Conservation (phyloP, 2,888 invertebrate species). For the Dyspetes luteomarginatus region DNA sequence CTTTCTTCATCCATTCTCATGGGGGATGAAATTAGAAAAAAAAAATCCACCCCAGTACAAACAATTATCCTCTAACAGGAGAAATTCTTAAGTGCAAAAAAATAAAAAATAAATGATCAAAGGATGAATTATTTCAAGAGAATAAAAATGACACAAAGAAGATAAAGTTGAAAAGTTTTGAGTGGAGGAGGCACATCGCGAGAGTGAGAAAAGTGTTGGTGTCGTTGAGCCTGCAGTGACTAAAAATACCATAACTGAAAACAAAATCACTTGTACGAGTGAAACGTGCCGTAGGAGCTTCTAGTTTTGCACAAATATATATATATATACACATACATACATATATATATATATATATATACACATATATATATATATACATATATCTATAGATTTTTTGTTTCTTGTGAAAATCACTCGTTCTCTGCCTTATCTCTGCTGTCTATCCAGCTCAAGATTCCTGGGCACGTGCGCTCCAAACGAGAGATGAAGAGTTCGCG, state of each 20-base stretch:
- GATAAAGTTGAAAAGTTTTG: slow-evolving; percentile 31
- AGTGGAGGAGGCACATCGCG: slow-evolving; percentile 4
- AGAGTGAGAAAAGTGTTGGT: slow-evolving; percentile 2
- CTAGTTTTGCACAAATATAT: slow-evolving; percentile 37
- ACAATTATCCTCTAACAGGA: background rate
- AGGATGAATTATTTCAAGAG: background rate
- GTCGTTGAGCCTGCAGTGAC: slow-evolving; percentile 4
- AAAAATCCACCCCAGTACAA: no score
- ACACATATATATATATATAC: no score
- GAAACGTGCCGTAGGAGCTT: slow-evolving; percentile 55
- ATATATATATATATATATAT: no score
- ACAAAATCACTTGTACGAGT: slow-evolving; percentile 19
- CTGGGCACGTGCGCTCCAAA: slow-evolving; percentile 45
- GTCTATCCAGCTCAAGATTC: slow-evolving; percentile 35
- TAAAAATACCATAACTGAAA: slow-evolving; percentile 49
- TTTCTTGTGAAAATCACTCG: slow-evolving; percentile 55
- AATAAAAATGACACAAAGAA: slow-evolving; percentile 22
- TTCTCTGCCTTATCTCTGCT: slow-evolving; percentile 49
- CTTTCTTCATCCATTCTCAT: no score
- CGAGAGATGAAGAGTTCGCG: background rate
- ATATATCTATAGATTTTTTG: slow-evolving; percentile 2
- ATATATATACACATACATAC: no score
- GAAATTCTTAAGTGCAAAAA: background rate
- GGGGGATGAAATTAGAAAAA: background rate
- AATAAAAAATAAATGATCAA: slow-evolving; percentile 14